Percentiles rank a stretch among this genome's conserved stretches.
These are phyloP conservation scores for Trinectes maculatus DNA, from an alignment of 2,113 vertebrate species.

Conservation along the genomic window DNA sequence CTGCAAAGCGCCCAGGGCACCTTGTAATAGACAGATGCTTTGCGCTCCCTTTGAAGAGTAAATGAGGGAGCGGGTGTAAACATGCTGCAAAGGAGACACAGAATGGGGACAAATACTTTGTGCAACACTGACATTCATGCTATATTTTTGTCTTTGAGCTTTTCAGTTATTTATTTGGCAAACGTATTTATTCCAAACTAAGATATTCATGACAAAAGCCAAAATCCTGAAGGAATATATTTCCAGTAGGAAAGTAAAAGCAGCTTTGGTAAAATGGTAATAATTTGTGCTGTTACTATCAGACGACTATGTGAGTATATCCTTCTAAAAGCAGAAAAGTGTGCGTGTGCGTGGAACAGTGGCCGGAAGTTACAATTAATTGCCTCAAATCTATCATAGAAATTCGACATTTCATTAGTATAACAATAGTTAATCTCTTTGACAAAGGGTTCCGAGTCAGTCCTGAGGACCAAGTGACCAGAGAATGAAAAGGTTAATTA, in stretches of 20 bases:
- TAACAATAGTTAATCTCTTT: too few species aligned
- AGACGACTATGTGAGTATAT: neutral
- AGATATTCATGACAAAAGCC: neutral
- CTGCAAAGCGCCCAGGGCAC: slow-evolving; percentile 70
- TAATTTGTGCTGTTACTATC: too few species aligned
- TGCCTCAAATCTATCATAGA: too few species aligned
- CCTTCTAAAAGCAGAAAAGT: neutral
- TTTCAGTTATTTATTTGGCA: neutral
- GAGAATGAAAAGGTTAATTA: slow-evolving; percentile 10
- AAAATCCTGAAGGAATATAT: neutral
- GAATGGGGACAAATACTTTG: slow-evolving; percentile 32
- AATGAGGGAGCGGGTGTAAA: slow-evolving; percentile 59
- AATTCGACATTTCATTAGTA: too few species aligned
- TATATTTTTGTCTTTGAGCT: slow-evolving; percentile 7
- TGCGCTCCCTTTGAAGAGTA: slow-evolving; percentile 72
- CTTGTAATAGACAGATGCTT: slow-evolving; percentile 77
- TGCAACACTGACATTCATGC: neutral
- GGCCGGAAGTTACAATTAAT: too few species aligned
- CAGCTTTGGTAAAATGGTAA: too few species aligned
- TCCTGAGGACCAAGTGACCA: neutral
- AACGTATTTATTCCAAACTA: slow-evolving; percentile 16
- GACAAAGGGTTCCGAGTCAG: neutral
- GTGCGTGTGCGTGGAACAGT: too few species aligned
- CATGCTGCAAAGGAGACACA: slow-evolving; percentile 27
- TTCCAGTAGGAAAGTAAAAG: neutral